Base-by-base conservation (phyloP, 2,888 invertebrate genomes). In the Mechanitis messenoides region DNA sequence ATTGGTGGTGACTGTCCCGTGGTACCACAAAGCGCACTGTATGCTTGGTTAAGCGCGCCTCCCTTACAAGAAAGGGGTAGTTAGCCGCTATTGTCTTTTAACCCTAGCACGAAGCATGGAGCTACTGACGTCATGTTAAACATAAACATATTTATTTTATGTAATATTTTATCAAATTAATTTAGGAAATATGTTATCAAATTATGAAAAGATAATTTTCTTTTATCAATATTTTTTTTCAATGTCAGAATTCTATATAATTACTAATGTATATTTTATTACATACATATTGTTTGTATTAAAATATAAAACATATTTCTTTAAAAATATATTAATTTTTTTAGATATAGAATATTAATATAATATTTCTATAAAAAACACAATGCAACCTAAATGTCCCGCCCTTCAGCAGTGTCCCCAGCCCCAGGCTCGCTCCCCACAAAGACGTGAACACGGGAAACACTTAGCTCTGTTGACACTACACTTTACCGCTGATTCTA, bases 1-100 rank as follows among this genome's bases (percentile, higher is more conserved):
- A 68, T 68, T 72, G 65, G 70, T 73, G 60, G 4, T 74, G 75
- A 77, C 59, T 70, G 78, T 82, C 71, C 85, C 76, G 80, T 20
- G 20, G 20, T 80, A 74, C 83, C 84, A 50, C 83, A 82, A 83
- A 84, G 81, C 81, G 83, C 83, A 84, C 77, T 85, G 86, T 84
- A 85, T 81, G 89, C 85, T 89, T 89, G 89, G 90, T 89, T 90
- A 88, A 82, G 77, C 85, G 84, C 87, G 85, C 87, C 87, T 85
- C 81, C 75, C 75, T 77, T 78, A 84, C 85, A 87, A 89, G 89
- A 88, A 90, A 89, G 88, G 89, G 90, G 88, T 90, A 90, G 90
- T 90, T 90, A 89, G 88, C 87, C 79, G 75, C 87, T 83, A 87
- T 90, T 90, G 90, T 89, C 85, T 87, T 80, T 72, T 75, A 71